These are phyloP conservation scores for Trichechus manatus DNA, from an alignment of 2,113 vertebrate genomes.

Conservation along the genomic window DNA sequence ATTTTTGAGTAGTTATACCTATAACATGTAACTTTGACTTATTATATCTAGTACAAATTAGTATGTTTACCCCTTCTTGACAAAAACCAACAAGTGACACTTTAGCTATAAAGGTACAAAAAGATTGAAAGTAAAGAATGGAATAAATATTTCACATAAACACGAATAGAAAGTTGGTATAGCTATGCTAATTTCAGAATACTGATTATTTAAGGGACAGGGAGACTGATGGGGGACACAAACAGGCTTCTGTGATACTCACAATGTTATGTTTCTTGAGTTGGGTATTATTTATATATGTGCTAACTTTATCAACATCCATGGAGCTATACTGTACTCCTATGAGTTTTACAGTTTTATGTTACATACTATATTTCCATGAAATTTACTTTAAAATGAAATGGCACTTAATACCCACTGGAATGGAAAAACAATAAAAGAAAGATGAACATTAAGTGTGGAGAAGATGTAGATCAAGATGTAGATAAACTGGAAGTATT, in stretches of 20 bases:
- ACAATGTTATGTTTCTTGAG: background rate
- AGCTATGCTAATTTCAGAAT: background rate
- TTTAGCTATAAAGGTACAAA: background rate
- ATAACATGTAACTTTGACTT: background rate
- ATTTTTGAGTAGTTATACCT: background rate
- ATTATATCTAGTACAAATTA: background rate
- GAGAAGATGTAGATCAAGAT: background rate
- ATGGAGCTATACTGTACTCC: background rate
- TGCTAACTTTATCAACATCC: background rate
- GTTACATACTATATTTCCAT: background rate
- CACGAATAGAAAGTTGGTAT: background rate
- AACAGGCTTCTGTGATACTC: background rate
- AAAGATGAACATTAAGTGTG: background rate
- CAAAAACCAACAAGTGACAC: background rate
- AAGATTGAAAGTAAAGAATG: background rate
- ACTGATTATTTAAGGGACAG: background rate
- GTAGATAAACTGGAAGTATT: too few relatives aligned
- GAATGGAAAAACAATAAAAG: background rate
- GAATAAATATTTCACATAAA: background rate
- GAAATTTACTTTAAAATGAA: slow-evolving; percentile 26
- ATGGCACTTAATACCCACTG: background rate
- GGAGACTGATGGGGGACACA: background rate
- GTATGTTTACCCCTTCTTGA: background rate
- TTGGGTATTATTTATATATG: background rate
- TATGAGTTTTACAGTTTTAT: background rate